Conservation (phyloP, 2,797 vertebrate genomes). For the Buphagus erythrorhynchus region DNA sequence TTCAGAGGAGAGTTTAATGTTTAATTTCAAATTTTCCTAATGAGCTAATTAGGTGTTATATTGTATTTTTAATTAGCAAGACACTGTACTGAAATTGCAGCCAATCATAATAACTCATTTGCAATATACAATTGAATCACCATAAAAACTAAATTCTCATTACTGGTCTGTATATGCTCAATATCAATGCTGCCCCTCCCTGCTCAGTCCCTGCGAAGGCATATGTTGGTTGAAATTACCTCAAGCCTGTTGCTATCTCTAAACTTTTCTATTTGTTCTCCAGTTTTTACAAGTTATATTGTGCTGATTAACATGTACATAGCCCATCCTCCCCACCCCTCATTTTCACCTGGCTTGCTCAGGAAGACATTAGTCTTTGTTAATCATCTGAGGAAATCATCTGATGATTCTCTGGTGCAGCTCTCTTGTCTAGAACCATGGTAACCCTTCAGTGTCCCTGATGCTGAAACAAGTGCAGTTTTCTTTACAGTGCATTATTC, state of each 20-base stretch:
- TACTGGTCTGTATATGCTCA: neutral
- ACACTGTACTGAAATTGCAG: neutral
- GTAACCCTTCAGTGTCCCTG: neutral
- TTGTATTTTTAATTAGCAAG: neutral
- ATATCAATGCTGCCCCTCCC: rapidly evolving
- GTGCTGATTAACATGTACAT: rapidly evolving
- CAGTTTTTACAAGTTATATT: neutral
- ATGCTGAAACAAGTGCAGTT: neutral
- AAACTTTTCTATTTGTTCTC: neutral
- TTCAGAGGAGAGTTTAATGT: neutral
- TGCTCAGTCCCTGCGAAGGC: neutral
- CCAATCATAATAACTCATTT: neutral
- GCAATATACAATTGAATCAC: neutral
- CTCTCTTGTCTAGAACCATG: neutral
- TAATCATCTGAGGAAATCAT: neutral
- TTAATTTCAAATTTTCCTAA: neutral
- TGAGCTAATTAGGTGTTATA: neutral
- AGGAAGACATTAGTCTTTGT: neutral
- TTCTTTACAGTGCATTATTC: neutral
- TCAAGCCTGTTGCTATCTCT: neutral
- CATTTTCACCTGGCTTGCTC: neutral
- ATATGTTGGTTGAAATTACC: neutral
- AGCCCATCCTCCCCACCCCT: rapidly evolving
- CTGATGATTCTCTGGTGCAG: neutral
- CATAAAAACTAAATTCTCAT: rapidly evolving